These are phyloP conservation scores for Lycocorax pyrrhopterus DNA, from an alignment of 2,113 vertebrate species.

Conservation along the genomic window DNA sequence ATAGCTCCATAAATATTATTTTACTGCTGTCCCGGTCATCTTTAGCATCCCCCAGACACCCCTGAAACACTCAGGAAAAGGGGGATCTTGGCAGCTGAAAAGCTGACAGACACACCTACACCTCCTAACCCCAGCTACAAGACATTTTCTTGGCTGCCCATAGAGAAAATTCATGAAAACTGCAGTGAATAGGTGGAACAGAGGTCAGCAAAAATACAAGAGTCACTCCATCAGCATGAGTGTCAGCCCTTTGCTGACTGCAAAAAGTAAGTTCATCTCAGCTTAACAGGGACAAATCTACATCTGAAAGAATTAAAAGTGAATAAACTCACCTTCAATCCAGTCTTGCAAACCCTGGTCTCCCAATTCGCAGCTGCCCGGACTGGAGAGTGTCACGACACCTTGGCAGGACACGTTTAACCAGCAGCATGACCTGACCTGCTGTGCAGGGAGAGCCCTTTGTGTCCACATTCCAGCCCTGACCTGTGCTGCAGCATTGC, in stretches of 20 bases:
- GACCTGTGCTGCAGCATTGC: not conserved
- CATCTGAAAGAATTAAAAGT: not conserved
- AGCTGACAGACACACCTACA: not conserved
- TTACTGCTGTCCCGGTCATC: not conserved
- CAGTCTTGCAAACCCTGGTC: not conserved
- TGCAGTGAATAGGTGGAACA: not conserved
- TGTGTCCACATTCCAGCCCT: not conserved
- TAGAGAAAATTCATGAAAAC: not conserved
- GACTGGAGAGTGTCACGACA: not conserved
- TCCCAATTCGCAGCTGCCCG: not conserved
- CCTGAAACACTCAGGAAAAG: not conserved
- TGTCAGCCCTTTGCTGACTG: not conserved
- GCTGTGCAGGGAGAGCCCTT: slow-evolving; percentile 1
- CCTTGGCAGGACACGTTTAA: not conserved
- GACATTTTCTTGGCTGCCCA: not conserved
- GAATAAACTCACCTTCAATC: not conserved
- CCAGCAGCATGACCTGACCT: slow-evolving; percentile 1
- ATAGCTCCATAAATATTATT: not conserved
- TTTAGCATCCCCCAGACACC: not conserved
- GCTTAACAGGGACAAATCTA: not conserved
- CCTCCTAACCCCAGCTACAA: not conserved
- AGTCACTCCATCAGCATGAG: not conserved
- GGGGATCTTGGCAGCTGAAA: not conserved
- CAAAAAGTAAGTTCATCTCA: not conserved
- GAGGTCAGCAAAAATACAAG: not conserved